Base-by-base conservation (phyloP, 2,888 invertebrate species). In the Heliconius ethilla region DNA sequence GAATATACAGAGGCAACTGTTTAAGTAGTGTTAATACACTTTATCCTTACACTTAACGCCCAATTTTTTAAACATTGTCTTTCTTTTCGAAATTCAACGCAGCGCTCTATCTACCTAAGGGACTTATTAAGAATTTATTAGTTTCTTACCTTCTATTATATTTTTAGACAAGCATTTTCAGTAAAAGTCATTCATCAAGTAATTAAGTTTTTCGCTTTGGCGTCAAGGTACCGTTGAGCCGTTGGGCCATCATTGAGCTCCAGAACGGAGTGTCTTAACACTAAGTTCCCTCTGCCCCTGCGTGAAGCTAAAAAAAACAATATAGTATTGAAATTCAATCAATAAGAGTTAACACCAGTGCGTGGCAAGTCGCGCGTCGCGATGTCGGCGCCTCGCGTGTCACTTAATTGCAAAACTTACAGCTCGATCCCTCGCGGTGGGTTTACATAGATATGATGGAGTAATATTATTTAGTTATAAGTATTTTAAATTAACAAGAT, bases 361-460 rank as follows among this genome's bases (percentile, higher is more conserved):
- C 80, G 78, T 78, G 78, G 80, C 69, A 67, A 25, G 76, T 29
- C 67, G 62, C 73, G 37, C 62, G 79, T 65, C 62, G 83, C 83
- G 94, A 93, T 87, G 89, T 93, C 93, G 91, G 88, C 90, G 85
- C 93, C 92, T 93, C 89, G 93, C 93, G 93, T 93, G 93, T 84
- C 40, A 72, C 84, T 87, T 92, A 92, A 92, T 92, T 92, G 91
- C 85, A 86, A 84, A 86, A 86, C 84, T 85, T 87, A 85, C 73
- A 40, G 63, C 63, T 63, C 25, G 18, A 27, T 63, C 18, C 73
- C 27, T 33, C 40, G 40, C 3, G 72, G 72, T n/a, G 33, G 72
- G 37, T 40, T 74, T 74, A 74, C 73, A 74, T 63, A 25, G 73
- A 37, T 62, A 40, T 63, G 62, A 37, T 74, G 15, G 25, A 40